phyloP scores from a whole-genome alignment of 2,113 vertebrate species.

The Takifugu flavidus region DNA sequence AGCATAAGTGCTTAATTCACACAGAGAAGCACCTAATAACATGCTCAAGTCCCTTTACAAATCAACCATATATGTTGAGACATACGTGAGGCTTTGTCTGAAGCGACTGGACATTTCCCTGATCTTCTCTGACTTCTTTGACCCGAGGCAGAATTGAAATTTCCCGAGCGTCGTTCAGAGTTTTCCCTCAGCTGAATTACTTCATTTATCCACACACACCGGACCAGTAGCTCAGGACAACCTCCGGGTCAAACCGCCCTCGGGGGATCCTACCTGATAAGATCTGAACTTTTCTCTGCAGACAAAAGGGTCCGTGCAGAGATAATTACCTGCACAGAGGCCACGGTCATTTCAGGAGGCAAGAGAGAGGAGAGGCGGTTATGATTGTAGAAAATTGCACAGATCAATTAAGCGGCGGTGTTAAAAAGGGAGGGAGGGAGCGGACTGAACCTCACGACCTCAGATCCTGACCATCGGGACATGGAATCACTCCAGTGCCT shows the following conservation, averaged over 20 bases:
- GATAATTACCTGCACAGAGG: conserved; percentile 31
- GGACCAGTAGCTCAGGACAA: conserved; percentile 23
- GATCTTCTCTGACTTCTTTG: too few species aligned
- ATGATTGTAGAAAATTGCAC: neutral
- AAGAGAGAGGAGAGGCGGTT: neutral
- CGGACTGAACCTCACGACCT: conserved; percentile 14
- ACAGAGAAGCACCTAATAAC: conserved; percentile 32
- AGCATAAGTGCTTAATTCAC: conserved; percentile 32
- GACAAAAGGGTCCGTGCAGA: conserved; percentile 27
- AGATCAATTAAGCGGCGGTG: neutral
- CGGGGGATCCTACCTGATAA: conserved; percentile 38
- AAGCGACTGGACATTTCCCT: neutral
- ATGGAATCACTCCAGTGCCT: conserved; percentile 14
- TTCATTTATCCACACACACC: conserved; percentile 8
- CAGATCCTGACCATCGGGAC: conserved; percentile 25
- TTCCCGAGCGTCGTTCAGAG: too few species aligned
- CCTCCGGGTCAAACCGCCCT: conserved; percentile 16
- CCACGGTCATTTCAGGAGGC: conserved; percentile 9
- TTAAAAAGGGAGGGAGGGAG: conserved; percentile 11
- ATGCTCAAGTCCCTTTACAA: conserved; percentile 12
- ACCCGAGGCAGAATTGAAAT: too few species aligned
- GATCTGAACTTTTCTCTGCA: conserved; percentile 31
- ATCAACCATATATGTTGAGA: neutral
- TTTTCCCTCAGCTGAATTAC: conserved; percentile 8
- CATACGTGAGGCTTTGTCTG: too few species aligned